Evolutionary conservation across 2,888 invertebrate genomes (phyloP), one percentile per base, ranked within the genome.

Genomic region (Protula sp.): DNA sequence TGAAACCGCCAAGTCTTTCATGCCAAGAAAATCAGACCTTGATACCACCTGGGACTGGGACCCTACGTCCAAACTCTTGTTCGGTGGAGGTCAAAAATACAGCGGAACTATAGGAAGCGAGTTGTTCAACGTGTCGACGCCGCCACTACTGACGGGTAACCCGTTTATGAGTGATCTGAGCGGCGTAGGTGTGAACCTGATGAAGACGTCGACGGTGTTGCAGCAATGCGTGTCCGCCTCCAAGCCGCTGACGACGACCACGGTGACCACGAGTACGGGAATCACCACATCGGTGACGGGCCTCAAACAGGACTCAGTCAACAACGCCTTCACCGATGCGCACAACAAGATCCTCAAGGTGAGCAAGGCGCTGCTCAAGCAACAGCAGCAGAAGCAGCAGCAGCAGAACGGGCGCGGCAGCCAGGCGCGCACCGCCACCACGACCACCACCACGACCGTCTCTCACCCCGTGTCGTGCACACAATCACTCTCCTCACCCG

Each of bases 401-500:
- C 9, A 9, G 9, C 38, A 38, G 19, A n/a, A n/a, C n/a, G n/a
- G n/a, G n/a, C n/a, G n/a, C n/a, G n/a, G n/a, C n/a, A 38, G 38
- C 38, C 9, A 9, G 28, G 9, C 14, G 5, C 9, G 4, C 26
- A 53, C 29, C 28, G 14, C 53, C 4, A 9, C 53, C 27, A 24
- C 51, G 30, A 53, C 57, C 57, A 57, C 30, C 26, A 24, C 38
- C 30, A 38, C 45, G 9, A 3, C 14, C 5, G 4, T 24, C 38
- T 3, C 22, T 29, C 30, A 5, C 14, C 54, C 19, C 54, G 24
- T 24, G n/a, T n/a, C 38, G 26, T 22, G 53, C 51, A 47, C 28
- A 24, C 54, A 62, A 45, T n/a, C 90, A 86, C 55, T 91, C 90
- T 73, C 92, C 87, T 51, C 92, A 90, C 64, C 88, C 85, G 52